Percentiles rank a stretch among this genome's conserved stretches.
These are phyloP conservation scores for Laterallus jamaicensis DNA, from an alignment of 2,113 vertebrate genomes.

Conservation along the genomic window DNA sequence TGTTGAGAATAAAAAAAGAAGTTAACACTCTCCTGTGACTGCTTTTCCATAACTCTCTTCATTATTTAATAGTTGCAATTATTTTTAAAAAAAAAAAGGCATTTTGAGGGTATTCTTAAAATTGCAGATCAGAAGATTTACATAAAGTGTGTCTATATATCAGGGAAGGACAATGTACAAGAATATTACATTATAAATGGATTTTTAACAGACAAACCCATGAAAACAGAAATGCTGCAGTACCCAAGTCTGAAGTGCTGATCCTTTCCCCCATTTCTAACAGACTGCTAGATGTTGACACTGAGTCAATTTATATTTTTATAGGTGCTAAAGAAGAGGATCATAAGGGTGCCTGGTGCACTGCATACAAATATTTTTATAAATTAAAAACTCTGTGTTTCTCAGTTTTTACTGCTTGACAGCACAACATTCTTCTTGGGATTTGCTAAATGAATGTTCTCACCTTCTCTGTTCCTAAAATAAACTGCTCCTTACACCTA, in stretches of 20 bases:
- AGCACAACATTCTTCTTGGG: conserved; percentile 30
- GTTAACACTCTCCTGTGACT: neutral
- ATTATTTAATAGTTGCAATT: neutral
- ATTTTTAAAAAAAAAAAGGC: neutral
- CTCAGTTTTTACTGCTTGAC: neutral
- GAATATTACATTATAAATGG: neutral
- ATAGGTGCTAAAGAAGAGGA: neutral
- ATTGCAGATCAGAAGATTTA: neutral
- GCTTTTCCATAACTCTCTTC: neutral
- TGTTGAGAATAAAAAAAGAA: neutral
- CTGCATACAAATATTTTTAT: neutral
- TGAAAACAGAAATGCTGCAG: neutral
- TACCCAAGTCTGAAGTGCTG: neutral
- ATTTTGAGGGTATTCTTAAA: neutral
- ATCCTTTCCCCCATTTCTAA: neutral
- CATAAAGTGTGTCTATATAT: neutral
- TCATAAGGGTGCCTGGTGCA: neutral
- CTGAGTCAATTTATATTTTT: neutral
- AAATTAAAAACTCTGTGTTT: neutral
- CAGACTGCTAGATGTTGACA: neutral
- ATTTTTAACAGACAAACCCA: neutral
- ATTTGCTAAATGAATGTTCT: conserved; percentile 53
- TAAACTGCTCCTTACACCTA: conserved; percentile 46
- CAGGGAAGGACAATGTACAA: neutral
- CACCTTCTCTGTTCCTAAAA: conserved; percentile 39